phyloP scores from a whole-genome alignment of 2,888 invertebrate species.

The Synergus gifuensis region DNA sequence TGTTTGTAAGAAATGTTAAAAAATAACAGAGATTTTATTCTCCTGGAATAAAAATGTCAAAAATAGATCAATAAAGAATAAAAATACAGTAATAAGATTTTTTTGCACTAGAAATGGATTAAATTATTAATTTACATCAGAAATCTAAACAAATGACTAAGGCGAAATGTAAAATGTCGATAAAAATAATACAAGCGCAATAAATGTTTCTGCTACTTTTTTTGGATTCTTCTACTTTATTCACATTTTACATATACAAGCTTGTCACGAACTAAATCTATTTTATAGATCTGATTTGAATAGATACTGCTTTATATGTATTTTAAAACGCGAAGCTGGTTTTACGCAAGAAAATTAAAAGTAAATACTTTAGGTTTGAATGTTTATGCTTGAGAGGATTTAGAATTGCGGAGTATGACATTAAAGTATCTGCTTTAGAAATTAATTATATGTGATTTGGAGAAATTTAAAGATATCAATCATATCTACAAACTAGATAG shows the following conservation, averaged over 20 bases:
- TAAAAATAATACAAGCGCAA: background rate
- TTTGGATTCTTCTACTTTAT: background rate
- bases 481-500: slow-evolving; percentile 1
- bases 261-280: background rate
- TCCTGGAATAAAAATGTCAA: too few relatives aligned
- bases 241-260: too few relatives aligned
- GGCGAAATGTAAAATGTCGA: background rate
- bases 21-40: too few relatives aligned
- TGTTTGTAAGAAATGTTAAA: too few relatives aligned
- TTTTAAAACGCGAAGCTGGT: background rate
- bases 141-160: background rate
- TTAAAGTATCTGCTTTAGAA: background rate
- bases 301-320: background rate
- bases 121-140: background rate
- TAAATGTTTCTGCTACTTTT: background rate
- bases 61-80: background rate
- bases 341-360: background rate
- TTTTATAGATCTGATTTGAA: too few relatives aligned
- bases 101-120: background rate
- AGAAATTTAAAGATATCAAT: background rate
- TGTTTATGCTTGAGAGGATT: too few relatives aligned
- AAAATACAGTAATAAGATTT: background rate
- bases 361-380: background rate
- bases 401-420: background rate
- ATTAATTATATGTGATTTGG: background rate